A percentile compares a stretch with the other conserved stretches of the same genome.
Evolutionary conservation across 2,797 vertebrate genomes (phyloP).

Genomic region (Nasua narica): DNA sequence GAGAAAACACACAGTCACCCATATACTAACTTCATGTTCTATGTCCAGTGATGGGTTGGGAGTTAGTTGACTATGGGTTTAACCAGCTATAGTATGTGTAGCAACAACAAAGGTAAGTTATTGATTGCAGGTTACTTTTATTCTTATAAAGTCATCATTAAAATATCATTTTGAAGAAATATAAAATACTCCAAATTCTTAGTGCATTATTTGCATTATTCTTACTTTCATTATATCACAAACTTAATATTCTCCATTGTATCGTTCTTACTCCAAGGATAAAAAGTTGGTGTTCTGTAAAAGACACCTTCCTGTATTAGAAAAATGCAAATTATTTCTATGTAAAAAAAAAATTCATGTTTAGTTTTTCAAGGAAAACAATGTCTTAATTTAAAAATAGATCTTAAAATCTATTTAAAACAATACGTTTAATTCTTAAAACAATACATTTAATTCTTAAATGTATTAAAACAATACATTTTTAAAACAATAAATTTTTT

Average conservation of each 20-base stretch:
- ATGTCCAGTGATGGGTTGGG: background rate
- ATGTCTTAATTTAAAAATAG: background rate
- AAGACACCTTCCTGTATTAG: background rate
- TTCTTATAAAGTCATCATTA: conserved; percentile 17
- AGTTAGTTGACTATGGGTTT: background rate
- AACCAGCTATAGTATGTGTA: background rate
- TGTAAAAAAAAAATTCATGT: background rate
- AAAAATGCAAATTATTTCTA: conserved; percentile 19
- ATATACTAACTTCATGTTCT: background rate
- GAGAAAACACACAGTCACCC: background rate
- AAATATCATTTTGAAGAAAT: background rate
- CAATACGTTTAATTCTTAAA: too few species aligned
- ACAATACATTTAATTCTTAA: background rate
- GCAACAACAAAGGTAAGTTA: background rate
- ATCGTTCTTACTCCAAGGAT: background rate
- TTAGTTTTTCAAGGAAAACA: conserved; percentile 41
- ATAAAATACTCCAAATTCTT: background rate
- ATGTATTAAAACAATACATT: background rate
- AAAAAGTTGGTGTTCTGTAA: background rate
- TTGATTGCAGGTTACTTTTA: background rate
- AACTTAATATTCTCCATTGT: background rate
- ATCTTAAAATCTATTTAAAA: too few species aligned
- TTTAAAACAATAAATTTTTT: conserved; percentile 8
- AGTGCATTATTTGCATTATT: background rate
- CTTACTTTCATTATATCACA: background rate